Evolutionary conservation across 1,140 invertebrate genomes (phyloP), one percentile per base, ranked within the genome.

Genomic region (Amphibalanus amphitrite): DNA sequence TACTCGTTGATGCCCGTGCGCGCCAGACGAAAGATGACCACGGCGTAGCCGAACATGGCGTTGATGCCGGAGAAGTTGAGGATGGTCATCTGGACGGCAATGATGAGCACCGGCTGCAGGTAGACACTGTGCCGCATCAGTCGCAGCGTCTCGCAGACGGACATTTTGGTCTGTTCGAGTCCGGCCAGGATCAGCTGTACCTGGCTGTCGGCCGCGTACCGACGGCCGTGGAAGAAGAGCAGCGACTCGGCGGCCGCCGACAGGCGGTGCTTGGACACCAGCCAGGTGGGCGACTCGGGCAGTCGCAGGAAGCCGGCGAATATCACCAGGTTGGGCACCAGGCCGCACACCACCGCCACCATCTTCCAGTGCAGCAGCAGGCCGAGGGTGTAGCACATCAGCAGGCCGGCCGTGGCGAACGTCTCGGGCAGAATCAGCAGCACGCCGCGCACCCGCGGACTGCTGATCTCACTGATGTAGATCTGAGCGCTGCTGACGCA

Each of bases 1-100:
- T 67, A 67, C 8, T 26, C 65, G 65, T 67, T 67, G 26, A 67
- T 28, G 8, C 28, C 26, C 3, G 26, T 67, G 28, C 65, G 26
- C 65, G 28, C 26, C 6, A 28, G n/a, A 1, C n/a, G 3, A 26
- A 67, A 67, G 65, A 67, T 67, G n/a, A 67, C 28, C 3, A 67
- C 65, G 28, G 65, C 65, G 28, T 67, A 67, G 65, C 26, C 65
- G 65, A 67, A 67, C 65, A 67, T 28, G 28, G 65, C 65, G 47
- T 59, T 59, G 20, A 59, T 59, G 47, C 47, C 47, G 47, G 47
- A 59, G 47, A 59, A 59, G 47, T 59, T 59, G 47, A 59, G 47
- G 47, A 59, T 59, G 47, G 47, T 59, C 47, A 59, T 59, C 47
- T 59, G 47, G 10, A 20, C 3, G 6, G 17, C 47, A 20, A 59